Evolutionary conservation across 2,888 invertebrate species (phyloP), one percentile per base, ranked within the genome.

Genomic region (Perithous albicinctus): DNA sequence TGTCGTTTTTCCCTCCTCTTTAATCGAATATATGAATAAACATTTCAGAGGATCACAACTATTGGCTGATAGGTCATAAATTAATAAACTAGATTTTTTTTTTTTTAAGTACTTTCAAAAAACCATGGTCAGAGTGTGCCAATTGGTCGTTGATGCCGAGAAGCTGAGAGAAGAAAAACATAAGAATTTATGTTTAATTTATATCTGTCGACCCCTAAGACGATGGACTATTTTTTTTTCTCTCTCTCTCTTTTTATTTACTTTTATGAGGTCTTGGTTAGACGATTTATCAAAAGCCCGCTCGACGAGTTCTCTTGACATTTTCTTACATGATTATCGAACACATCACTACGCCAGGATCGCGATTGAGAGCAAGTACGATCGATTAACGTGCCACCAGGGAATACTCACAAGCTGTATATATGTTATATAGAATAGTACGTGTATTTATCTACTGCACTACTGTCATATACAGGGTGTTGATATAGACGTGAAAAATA

Each of bases 321-420:
- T 67, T 54, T 51, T 35, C 41, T n/a, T 54, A 12, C 23, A 56
- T 18, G 38, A 41, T 41, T 70, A 56, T 56, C 38, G 56, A 70
- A 56, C 35, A 23, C 7, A 20, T 51, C 20, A 38, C 35, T 7
- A 12, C 7, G 67, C 23, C 8, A 35, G 35, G 23, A 67, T 67
- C 67, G 20, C 35, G n/a, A 67, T 67, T 46, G 35, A 35, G 67
- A 67, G 51, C 67, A 35, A 51, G 51, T 23, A 51, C 67, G 67
- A 67, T 51, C 51, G 67, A 54, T 67, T 51, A 54, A 38, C 51
- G 67, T 18, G 67, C 67, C 67, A 51, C 51, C 35, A 20, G 67
- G 51, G 67, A 67, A 67, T 67, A 38, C 35, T 23, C 23, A 35
- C 20, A 35, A 8, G 35, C 67, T 67, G 26, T 41, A 29, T 29